Conservation (phyloP, 2,888 invertebrate genomes). For the Psococerastis gibbosa region DNA sequence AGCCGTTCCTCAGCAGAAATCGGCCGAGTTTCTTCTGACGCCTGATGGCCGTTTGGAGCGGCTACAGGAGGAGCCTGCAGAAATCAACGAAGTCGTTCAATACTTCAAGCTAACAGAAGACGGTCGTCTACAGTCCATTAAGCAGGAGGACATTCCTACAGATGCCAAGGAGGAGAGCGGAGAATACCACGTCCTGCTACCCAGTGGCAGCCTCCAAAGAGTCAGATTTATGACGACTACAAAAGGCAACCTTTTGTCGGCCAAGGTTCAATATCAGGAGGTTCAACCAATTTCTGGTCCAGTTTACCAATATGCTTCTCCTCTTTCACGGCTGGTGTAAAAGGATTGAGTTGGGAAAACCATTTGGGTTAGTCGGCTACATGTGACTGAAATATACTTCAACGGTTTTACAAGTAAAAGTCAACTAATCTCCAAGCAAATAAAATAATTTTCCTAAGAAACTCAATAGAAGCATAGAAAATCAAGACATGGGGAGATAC, state of each 20-base stretch:
- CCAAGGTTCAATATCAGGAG: conserved; percentile 5
- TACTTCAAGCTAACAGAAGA: conserved; percentile 2
- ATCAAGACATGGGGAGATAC: too few relatives aligned
- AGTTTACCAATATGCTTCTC: neutral
- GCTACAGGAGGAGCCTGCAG: neutral
- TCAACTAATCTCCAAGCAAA: too few relatives aligned
- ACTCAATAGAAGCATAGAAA: too few relatives aligned
- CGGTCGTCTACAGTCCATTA: neutral
- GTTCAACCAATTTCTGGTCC: conserved; percentile 1
- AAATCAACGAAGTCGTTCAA: neutral
- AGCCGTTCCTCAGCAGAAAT: neutral
- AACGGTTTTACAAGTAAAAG: too few relatives aligned
- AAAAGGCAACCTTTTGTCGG: neutral
- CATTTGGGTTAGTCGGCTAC: too few relatives aligned
- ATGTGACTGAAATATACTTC: too few relatives aligned
- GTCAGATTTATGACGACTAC: conserved; percentile 6
- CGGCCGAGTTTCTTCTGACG: conserved; percentile 1
- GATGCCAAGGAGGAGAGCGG: conserved; percentile 3
- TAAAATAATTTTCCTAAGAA: too few relatives aligned
- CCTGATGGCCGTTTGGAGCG: conserved; percentile 2
- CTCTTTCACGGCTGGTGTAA: conserved; percentile 4
- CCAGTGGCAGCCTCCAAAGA: conserved; percentile 1
- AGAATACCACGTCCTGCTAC: conserved; percentile 8
- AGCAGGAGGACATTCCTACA: neutral
- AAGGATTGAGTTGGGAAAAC: neutral